Conservation (phyloP, 2,113 vertebrate genomes). For the Mirza zaza region DNA sequence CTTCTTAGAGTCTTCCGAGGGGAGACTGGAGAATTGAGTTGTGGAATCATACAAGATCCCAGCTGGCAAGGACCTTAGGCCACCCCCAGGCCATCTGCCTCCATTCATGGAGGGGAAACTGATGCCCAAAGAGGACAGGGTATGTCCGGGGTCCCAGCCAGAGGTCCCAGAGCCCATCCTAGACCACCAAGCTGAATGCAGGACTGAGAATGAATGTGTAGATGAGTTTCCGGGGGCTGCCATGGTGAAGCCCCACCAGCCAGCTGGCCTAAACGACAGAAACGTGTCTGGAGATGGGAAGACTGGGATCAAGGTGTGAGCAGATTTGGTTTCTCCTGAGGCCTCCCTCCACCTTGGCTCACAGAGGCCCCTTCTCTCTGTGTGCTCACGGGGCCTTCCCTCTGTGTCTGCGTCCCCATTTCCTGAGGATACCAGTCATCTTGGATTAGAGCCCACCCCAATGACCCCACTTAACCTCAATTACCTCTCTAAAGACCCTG, state of each 20-base stretch:
- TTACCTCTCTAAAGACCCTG: neutral
- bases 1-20: neutral
- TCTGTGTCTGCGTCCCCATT: neutral
- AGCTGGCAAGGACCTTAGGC: neutral
- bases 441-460: neutral
- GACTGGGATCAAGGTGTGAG: neutral
- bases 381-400: neutral
- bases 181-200: too few relatives aligned
- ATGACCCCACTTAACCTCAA: neutral
- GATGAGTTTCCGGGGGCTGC: neutral
- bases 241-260: neutral
- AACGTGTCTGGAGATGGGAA: neutral
- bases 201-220: neutral
- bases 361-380: neutral
- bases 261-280: neutral
- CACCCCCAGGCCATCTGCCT: neutral
- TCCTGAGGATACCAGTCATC: neutral
- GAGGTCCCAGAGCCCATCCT: neutral
- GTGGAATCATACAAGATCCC: neutral
- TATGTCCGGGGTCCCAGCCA: neutral
- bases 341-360: neutral
- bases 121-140: neutral
- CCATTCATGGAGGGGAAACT: neutral
- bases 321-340: neutral
- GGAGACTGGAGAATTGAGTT: neutral